Conservation (phyloP, 2,888 invertebrate genomes). For the Rhamnusium bicolor region DNA sequence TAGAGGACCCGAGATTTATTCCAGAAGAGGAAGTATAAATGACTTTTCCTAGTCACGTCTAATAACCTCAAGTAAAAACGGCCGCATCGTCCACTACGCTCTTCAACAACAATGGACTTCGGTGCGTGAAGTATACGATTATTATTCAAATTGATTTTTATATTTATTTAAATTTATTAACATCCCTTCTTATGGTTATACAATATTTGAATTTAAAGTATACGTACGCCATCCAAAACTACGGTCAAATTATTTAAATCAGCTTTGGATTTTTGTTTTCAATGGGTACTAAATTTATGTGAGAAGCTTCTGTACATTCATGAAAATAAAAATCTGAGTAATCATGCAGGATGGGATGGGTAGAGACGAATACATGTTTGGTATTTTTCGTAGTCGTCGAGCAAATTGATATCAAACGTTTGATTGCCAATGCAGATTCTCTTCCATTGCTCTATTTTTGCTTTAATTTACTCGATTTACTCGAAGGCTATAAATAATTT, state of each 20-base stretch:
- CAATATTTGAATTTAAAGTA: constrained; percentile 28
- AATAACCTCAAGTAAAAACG: constrained; percentile 38
- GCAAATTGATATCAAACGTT: too few relatives aligned
- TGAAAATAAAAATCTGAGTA: neutral
- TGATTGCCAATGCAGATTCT: too few relatives aligned
- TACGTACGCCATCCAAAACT: constrained; percentile 15
- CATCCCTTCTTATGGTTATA: constrained; percentile 39
- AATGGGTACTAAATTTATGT: constrained; percentile 21
- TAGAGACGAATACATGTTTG: neutral
- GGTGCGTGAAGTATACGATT: constrained; percentile 62
- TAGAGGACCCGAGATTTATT: constrained; percentile 21
- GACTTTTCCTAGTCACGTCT: constrained; percentile 59
- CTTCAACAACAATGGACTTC: constrained; percentile 64
- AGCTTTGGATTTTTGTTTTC: neutral
- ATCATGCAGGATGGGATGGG: neutral
- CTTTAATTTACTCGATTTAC: too few relatives aligned
- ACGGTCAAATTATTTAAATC: constrained; percentile 38
- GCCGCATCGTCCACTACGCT: constrained; percentile 27
- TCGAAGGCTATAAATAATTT: too few relatives aligned
- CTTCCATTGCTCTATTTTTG: too few relatives aligned
- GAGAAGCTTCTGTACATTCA: neutral
- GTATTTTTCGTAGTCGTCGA: too few relatives aligned
- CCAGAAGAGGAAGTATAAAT: constrained; percentile 56
- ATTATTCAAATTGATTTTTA: constrained; percentile 46
- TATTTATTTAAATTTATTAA: constrained; percentile 63